These are phyloP conservation scores for Pristionchus entomophagus DNA, from an alignment of 2,888 invertebrate genomes.

Conservation along the genomic window DNA sequence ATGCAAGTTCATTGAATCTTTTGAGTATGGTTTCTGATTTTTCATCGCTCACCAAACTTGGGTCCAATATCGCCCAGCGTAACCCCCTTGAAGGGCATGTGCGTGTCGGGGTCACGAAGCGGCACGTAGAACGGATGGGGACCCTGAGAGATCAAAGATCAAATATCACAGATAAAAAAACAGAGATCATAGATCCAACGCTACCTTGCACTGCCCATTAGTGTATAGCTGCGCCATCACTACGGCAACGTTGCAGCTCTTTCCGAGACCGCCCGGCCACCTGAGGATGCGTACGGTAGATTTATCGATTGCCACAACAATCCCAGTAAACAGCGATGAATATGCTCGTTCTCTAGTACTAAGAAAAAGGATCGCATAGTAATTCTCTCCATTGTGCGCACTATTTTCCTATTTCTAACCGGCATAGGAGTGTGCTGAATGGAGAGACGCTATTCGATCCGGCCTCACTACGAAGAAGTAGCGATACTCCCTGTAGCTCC, in stretches of 20 bases:
- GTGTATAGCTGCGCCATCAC: conserved; percentile 92
- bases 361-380: too few relatives aligned
- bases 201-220: conserved; percentile 84
- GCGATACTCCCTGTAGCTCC: too few relatives aligned
- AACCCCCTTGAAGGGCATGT: conserved; percentile 85
- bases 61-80: conserved; percentile 94
- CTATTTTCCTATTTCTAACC: too few relatives aligned
- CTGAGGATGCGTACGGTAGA: conserved; percentile 27
- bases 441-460: not conserved
- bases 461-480: too few relatives aligned
- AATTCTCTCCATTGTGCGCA: too few relatives aligned
- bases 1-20: too few relatives aligned
- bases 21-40: too few relatives aligned
- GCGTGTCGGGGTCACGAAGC: conserved; percentile 88
- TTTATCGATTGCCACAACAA: too few relatives aligned
- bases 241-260: conserved; percentile 91
- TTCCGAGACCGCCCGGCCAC: conserved; percentile 95
- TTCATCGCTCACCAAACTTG: conserved; percentile 75
- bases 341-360: too few relatives aligned
- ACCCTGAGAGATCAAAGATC: conserved; percentile 78
- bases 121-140: conserved; percentile 94
- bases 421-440: not conserved
- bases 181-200: not conserved
- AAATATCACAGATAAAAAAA: not conserved
- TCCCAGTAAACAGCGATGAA: not conserved